These are phyloP conservation scores for Tonatia bakeri DNA, from an alignment of 2,113 vertebrate genomes.

Conservation along the genomic window DNA sequence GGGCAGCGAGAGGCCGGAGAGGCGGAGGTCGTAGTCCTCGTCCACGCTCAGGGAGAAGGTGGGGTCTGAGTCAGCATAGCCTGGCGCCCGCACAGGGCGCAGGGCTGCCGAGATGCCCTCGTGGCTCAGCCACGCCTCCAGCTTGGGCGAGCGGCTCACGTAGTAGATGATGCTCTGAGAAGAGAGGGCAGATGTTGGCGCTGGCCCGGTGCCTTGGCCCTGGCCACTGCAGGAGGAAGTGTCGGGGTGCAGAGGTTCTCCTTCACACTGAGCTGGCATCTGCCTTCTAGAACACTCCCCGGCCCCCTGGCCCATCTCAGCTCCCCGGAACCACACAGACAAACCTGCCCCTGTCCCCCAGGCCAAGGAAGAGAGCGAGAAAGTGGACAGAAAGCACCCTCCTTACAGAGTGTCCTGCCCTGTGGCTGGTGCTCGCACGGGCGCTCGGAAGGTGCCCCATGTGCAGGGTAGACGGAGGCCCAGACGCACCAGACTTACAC, in stretches of 20 bases:
- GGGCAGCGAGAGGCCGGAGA: conserved; percentile 86
- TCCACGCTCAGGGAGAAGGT: conserved; percentile 94
- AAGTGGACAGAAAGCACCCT: background rate
- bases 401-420: background rate
- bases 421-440: background rate
- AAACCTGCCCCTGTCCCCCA: background rate
- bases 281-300: background rate
- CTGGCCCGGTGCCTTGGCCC: background rate
- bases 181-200: background rate
- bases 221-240: rapidly evolving
- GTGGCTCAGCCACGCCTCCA: conserved; percentile 90
- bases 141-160: conserved; percentile 87
- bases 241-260: background rate
- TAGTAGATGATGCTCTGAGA: conserved; percentile 94
- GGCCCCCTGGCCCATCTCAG: background rate
- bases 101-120: conserved; percentile 86
- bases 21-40: conserved; percentile 91
- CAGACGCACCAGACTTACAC: background rate
- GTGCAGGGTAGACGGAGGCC: background rate
- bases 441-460: background rate
- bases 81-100: conserved; percentile 82
- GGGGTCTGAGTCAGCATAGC: conserved; percentile 91
- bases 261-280: background rate
- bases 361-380: background rate
- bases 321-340: background rate